Percentiles rank a stretch among this genome's conserved stretches.
These are phyloP conservation scores for Meliscaeva auricollis DNA, from an alignment of 2,888 invertebrate species.

Conservation along the genomic window DNA sequence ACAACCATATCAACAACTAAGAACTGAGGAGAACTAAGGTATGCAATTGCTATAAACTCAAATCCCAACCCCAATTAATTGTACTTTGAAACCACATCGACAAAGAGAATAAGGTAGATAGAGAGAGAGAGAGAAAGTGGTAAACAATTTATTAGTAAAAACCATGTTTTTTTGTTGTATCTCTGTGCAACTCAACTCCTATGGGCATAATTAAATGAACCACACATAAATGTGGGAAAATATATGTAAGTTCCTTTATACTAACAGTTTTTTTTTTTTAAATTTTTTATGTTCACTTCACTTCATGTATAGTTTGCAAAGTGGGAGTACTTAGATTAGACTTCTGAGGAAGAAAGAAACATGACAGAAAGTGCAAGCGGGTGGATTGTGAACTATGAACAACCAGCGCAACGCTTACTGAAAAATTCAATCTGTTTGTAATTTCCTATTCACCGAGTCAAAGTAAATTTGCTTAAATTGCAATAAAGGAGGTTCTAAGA, in stretches of 20 bases:
- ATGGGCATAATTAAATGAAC: slow-evolving; percentile 26
- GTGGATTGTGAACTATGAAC: not conserved
- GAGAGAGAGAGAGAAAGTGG: not conserved
- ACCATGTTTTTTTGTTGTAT: not conserved
- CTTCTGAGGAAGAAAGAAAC: not conserved
- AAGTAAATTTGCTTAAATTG: slow-evolving; percentile 28
- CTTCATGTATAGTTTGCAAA: not conserved
- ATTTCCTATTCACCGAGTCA: slow-evolving; percentile 10
- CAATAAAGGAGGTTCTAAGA: not conserved
- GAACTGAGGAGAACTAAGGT: too few relatives aligned
- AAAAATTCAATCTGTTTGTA: slow-evolving; percentile 11
- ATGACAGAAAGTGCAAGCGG: not conserved
- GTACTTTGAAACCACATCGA: slow-evolving; percentile 10
- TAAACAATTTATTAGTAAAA: slow-evolving; percentile 21
- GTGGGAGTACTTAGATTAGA: not conserved
- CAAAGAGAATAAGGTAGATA: not conserved
- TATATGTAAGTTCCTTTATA: not conserved
- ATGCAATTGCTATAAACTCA: not conserved
- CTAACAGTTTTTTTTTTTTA: slow-evolving; percentile 11
- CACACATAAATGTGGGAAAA: slow-evolving; percentile 10
- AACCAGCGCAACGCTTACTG: not conserved
- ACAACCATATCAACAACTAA: slow-evolving; percentile 7
- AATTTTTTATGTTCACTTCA: not conserved
- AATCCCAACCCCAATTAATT: slow-evolving; percentile 12
- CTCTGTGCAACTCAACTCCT: not conserved